These are phyloP conservation scores for Pteropus rufus DNA, from an alignment of 2,797 vertebrate genomes.

Conservation along the genomic window DNA sequence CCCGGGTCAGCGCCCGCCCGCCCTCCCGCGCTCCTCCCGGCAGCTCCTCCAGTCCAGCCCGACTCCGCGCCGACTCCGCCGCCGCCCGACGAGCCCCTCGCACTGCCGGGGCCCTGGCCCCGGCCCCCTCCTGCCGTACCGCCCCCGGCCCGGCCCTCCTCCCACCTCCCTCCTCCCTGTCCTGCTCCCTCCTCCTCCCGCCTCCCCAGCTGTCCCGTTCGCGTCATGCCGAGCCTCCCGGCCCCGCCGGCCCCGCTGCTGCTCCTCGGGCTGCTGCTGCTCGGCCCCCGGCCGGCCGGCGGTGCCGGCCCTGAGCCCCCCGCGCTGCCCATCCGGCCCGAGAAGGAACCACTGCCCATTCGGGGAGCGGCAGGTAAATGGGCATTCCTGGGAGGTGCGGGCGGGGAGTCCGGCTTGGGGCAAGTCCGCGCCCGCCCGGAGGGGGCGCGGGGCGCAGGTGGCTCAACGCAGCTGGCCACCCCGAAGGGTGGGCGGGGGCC, in stretches of 20 bases:
- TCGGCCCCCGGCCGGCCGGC: conserved; percentile 81
- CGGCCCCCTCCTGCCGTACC: conserved; percentile 52
- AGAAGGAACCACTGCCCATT: conserved; percentile 89
- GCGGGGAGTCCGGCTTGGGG: background rate
- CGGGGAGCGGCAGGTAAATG: conserved; percentile 90
- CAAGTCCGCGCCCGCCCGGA: background rate
- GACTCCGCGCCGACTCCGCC: conserved; percentile 21
- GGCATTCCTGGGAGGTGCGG: background rate
- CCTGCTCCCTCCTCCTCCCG: conserved; percentile 54
- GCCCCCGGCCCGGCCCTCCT: conserved; percentile 59
- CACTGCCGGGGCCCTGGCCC: conserved; percentile 47
- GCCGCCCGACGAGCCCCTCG: conserved; percentile 16
- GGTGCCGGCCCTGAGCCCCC: conserved; percentile 87
- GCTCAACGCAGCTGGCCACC: conserved; percentile 7
- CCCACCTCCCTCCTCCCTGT: conserved; percentile 44
- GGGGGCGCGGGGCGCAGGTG: conserved; percentile 68
- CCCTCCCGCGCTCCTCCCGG: background rate
- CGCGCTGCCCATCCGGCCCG: conserved; percentile 92
- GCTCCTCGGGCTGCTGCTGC: conserved; percentile 79
- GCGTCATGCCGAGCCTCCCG: conserved; percentile 77
- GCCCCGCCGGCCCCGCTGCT: conserved; percentile 71
- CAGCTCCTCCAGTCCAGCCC: conserved; percentile 7
- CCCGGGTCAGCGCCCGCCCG: conserved; percentile 55
- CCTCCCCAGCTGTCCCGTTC: conserved; percentile 69
- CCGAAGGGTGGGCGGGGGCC: background rate